Evolutionary conservation across 2,888 invertebrate genomes (phyloP).

Genomic region (Leptothorax acervorum): DNA sequence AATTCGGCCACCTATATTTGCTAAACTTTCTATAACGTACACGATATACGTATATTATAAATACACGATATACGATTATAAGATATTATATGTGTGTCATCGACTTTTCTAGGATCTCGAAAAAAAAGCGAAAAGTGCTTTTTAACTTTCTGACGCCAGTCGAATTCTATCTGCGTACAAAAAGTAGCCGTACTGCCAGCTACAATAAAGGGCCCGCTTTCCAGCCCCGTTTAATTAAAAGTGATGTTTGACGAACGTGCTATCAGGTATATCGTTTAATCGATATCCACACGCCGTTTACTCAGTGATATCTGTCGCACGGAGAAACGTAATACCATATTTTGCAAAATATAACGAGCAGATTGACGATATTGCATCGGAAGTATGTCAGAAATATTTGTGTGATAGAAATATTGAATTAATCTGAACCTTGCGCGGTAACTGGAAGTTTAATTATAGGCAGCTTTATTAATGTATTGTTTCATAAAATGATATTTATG

Average conservation of each 20-base stretch:
- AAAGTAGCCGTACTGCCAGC: slow-evolving; percentile 48
- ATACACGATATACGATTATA: slow-evolving; percentile 50
- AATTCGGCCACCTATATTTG: slow-evolving; percentile 46
- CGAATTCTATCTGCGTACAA: slow-evolving; percentile 38
- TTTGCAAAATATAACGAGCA: slow-evolving; percentile 40
- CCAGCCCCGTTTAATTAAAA: slow-evolving; percentile 46
- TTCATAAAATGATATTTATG: slow-evolving; percentile 29
- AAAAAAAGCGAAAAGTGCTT: slow-evolving; percentile 21
- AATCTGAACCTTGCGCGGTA: slow-evolving; percentile 3
- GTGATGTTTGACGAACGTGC: slow-evolving; percentile 48
- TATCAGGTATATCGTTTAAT: slow-evolving; percentile 32
- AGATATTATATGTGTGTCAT: slow-evolving; percentile 51
- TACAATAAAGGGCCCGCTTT: slow-evolving; percentile 37
- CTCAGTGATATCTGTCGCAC: slow-evolving; percentile 22
- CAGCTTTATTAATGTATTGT: neutral
- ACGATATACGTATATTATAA: slow-evolving; percentile 39
- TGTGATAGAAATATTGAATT: slow-evolving; percentile 20
- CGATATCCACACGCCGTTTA: slow-evolving; percentile 15
- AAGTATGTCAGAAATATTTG: slow-evolving; percentile 9
- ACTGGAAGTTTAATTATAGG: slow-evolving; percentile 18
- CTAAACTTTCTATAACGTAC: slow-evolving; percentile 62
- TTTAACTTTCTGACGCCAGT: slow-evolving; percentile 16
- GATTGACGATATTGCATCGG: slow-evolving; percentile 28
- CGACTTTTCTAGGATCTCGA: slow-evolving; percentile 42
- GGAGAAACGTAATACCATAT: slow-evolving; percentile 21